Evolutionary conservation across 1,140 invertebrate genomes (phyloP).

Genomic region (Lepidotrigona ventralis): DNA sequence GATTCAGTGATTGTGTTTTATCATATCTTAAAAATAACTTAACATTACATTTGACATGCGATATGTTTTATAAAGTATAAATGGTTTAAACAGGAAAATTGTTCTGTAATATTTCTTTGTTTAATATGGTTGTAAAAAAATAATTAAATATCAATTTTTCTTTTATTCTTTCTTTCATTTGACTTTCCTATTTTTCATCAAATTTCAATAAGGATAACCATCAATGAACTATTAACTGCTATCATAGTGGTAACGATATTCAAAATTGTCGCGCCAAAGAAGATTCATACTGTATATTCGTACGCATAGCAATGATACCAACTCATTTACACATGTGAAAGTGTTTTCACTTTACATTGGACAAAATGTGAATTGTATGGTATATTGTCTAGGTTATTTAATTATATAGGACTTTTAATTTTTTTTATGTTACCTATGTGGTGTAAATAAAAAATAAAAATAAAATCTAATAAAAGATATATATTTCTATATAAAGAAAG

Average conservation of each 20-base stretch:
- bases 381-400: not conserved
- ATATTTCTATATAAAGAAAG: no score
- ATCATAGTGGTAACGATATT: not conserved
- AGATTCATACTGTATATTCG: no score
- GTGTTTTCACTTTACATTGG: not conserved
- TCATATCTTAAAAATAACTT: conserved; percentile 17
- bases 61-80: not conserved
- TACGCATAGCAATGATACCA: no score
- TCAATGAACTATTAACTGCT: not conserved
- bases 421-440: no score
- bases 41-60: not conserved
- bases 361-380: not conserved
- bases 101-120: not conserved
- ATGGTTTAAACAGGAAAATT: not conserved
- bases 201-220: not conserved
- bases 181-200: not conserved
- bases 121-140: not conserved
- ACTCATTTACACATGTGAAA: no score
- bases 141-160: not conserved
- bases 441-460: no score
- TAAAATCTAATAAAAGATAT: no score
- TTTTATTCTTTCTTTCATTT: not conserved
- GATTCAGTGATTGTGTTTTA: conserved; percentile 12
- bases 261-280: not conserved
- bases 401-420: not conserved